Evolutionary conservation across 1,140 invertebrate species (phyloP), one percentile per base, ranked within the genome.

Genomic region (Lordiphosa collinella): DNA sequence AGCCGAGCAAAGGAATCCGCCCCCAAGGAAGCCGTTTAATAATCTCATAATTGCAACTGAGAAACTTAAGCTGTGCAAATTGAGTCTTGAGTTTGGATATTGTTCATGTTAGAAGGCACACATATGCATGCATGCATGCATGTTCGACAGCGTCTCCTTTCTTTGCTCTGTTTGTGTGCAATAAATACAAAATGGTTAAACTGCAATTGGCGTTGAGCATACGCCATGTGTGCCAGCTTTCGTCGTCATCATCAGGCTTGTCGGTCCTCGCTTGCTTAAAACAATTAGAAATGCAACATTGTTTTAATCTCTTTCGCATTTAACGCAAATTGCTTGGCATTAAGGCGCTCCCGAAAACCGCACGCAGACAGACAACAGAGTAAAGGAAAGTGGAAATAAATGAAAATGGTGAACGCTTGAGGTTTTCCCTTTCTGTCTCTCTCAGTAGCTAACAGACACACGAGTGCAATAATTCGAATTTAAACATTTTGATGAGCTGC

Each of bases 281-380:
- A 84, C 78, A 84, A 84, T 84, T 84, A 84, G 78, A 84, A 84
- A 78, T 84, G 78, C 78, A 84, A 84, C 78, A 84, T 84, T 78
- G 78, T 84, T 84, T 84, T 84, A 84, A 84, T 84, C 78, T 84
- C 78, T 84, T 84, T 78, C 60, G 78, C 78, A 84, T 84, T 84
- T 73, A 84, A 84, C 72, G 72, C 79, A 84, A 84, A 84, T 84
- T 78, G 78, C 78, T 84, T 41, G 53, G 72, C 73, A 84, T 84
- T 84, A 84, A 73, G 79, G 53, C 68, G 73, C 61, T 59, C 58
- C 53, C 76, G 41, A 54, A 54, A 67, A 80, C 72, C 60, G 56
- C 76, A 73, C 47, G 44, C 46, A 61, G 54, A 80, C 38, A 53
- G n/a, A 22, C 31, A 14, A 36, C 9, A 43, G 44, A 43, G 44